A percentile compares a stretch with the other conserved stretches of the same genome.
Evolutionary conservation across 2,113 vertebrate species (phyloP).

Genomic region (Spermophilus dauricus): DNA sequence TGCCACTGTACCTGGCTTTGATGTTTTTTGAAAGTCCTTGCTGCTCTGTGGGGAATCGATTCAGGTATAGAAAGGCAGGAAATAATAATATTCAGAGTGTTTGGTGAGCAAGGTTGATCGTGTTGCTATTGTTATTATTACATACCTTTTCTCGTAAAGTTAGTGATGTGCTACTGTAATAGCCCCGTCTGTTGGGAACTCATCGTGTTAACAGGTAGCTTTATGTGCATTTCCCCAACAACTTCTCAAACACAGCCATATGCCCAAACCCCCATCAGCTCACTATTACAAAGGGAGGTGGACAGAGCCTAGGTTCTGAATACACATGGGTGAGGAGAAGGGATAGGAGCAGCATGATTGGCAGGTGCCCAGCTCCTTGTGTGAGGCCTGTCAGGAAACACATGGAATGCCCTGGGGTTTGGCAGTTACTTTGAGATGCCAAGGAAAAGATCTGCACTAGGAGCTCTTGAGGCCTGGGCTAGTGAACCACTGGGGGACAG

Average conservation of each 20-base stretch:
- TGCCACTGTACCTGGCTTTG: too few relatives aligned
- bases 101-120: too few relatives aligned
- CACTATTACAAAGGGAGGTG: neutral
- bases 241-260: too few relatives aligned
- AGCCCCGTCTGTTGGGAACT: neutral
- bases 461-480: too few relatives aligned
- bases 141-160: slow-evolving; percentile 1
- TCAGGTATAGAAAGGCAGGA: neutral
- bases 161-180: neutral
- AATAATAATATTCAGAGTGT: neutral
- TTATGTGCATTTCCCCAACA: neutral
- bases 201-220: neutral
- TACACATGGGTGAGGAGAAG: neutral
- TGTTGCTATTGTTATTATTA: neutral
- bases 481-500: neutral
- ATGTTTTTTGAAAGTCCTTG: neutral
- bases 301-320: neutral
- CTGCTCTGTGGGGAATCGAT: neutral
- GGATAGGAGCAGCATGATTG: neutral
- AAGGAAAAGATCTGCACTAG: neutral
- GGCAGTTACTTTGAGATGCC: neutral
- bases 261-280: neutral
- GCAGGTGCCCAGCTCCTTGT: neutral
- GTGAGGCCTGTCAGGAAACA: neutral
- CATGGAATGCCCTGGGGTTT: neutral